Evolutionary conservation across 2,113 vertebrate genomes (phyloP), one percentile per base, ranked within the genome.

Genomic region (Ramphastos sulfuratus): DNA sequence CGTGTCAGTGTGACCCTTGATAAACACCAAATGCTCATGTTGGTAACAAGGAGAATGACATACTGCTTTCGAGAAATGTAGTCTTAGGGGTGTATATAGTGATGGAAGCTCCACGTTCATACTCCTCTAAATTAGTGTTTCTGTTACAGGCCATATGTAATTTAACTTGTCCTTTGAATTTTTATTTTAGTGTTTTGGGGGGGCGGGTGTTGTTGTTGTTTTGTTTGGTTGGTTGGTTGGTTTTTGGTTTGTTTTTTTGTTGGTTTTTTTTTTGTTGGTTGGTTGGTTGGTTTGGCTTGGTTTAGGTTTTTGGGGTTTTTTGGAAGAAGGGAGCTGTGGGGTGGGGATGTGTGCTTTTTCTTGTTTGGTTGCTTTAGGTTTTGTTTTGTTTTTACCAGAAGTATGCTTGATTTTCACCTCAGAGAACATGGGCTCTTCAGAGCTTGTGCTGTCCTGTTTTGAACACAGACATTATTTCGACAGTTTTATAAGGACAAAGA

Each of bases 341-440:
- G 39, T 42, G 39, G 12, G 12, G 39, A 12, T 42, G n/a, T 42
- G 39, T 42, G 18, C 28, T 23, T 18, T n/a, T 20, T 28, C 7
- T 5, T 50, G 5, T 6, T 24, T 50, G 12, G 1, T 5, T 27
- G 2, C 1, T 10, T 72, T 31, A 4, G 3, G n/a, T n/a, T n/a
- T n/a, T n/a, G 3, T 39, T 76, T 58, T 20, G 8, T 23, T 58
- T 56, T 64, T 11, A 37, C 30, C 15, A 20, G 20, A 67, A 4
- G 0, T 3, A 6, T 44, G 10, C 1, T 9, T 30, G 3, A 4
- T 72, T 76, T 76, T 6, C 7, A 13, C 10, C 12, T 65, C 10
- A 21, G 56, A 64, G 82, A n/a, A 15, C 6, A 20, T 15, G 13
- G 9, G 31, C 16, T 0, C 30, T 72, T 50, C 5, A 19, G 30